phyloP scores from a whole-genome alignment of 2,888 invertebrate species.

The Cerastis rubricosa region DNA sequence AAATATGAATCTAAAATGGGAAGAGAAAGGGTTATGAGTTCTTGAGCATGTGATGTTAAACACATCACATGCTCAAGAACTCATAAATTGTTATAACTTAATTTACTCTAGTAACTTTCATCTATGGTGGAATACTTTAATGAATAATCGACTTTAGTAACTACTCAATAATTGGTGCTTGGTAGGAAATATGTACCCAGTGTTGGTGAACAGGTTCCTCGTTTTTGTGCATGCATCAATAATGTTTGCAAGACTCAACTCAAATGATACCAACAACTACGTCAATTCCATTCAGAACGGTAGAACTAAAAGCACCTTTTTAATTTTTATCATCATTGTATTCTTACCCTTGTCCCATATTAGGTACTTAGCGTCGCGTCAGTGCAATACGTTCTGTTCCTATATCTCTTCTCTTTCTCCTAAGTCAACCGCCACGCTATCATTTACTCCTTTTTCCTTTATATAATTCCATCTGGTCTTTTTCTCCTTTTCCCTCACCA shows the following conservation, averaged over 20 bases:
- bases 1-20: conserved; percentile 5
- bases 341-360: not conserved
- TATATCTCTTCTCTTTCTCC: no score
- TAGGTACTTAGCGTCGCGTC: not conserved
- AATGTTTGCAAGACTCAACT: not conserved
- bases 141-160: not conserved
- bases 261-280: not conserved
- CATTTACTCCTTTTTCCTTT: not conserved
- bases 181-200: not conserved
- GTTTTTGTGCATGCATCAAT: not conserved
- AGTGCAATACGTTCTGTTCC: not conserved
- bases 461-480: not conserved
- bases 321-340: not conserved
- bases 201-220: not conserved
- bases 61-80: no score
- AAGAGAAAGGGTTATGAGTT: not conserved
- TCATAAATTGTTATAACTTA: not conserved
- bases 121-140: not conserved
- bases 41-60: not conserved
- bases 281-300: not conserved
- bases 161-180: not conserved
- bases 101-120: not conserved
- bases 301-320: not conserved
- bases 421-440: not conserved
- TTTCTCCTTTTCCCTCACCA: not conserved